These are phyloP conservation scores for Aphelocoma californica DNA, from an alignment of 2,797 vertebrate genomes.

Conservation along the genomic window DNA sequence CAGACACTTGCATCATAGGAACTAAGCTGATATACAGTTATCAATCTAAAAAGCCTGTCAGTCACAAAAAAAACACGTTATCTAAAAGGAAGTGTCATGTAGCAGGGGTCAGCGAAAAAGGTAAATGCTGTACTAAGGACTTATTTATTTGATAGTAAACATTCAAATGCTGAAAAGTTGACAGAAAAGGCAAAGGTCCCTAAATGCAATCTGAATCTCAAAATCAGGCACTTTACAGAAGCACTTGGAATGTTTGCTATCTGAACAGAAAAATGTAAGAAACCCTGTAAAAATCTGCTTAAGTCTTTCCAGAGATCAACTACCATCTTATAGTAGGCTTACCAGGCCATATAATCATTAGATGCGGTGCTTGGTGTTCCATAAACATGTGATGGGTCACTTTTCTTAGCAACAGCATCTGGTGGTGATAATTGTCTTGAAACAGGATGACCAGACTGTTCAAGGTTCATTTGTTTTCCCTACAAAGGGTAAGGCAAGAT, in stretches of 20 bases:
- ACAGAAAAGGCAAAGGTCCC: neutral
- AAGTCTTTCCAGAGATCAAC: neutral
- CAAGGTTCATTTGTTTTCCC: slow-evolving; percentile 75
- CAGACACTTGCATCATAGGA: neutral
- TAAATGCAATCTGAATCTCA: neutral
- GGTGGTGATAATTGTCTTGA: slow-evolving; percentile 70
- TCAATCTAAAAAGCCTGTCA: neutral
- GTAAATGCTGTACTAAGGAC: neutral
- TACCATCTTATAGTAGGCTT: neutral
- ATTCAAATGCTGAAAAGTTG: neutral
- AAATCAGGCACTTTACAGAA: neutral
- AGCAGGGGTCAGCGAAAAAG: neutral
- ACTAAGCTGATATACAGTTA: neutral
- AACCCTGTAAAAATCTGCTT: neutral
- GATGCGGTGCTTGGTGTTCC: slow-evolving; percentile 80
- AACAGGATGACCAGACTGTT: slow-evolving; percentile 64
- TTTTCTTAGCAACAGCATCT: slow-evolving; percentile 69
- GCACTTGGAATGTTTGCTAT: neutral
- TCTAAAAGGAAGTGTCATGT: neutral
- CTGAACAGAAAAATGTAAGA: neutral
- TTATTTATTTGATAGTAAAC: neutral
- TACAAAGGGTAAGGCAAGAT: slow-evolving; percentile 29
- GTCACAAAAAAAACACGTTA: neutral
- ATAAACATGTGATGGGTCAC: slow-evolving; percentile 69
- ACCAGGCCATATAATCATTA: slow-evolving; percentile 77